Evolutionary conservation across 2,797 vertebrate genomes (phyloP).

Genomic region (Polyboroides typus): DNA sequence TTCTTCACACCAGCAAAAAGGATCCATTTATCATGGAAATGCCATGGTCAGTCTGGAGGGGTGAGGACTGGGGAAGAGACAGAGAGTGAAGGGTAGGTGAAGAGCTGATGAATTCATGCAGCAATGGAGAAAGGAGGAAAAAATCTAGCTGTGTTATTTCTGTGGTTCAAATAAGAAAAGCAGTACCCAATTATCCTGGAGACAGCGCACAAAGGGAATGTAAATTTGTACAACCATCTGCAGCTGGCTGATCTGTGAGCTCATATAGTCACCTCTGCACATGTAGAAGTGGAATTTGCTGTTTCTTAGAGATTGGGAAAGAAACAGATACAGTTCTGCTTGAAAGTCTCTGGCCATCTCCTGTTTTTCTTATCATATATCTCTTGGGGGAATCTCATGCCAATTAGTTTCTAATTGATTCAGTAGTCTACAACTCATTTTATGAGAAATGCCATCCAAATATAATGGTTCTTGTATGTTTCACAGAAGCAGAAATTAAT

Average conservation of each 20-base stretch:
- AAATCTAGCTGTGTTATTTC: background rate
- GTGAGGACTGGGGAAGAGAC: background rate
- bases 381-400: background rate
- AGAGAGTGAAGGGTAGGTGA: background rate
- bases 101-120: background rate
- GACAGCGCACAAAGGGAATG: background rate
- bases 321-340: background rate
- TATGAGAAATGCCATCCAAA: background rate
- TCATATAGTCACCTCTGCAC: background rate
- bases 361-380: background rate
- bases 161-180: background rate
- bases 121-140: background rate
- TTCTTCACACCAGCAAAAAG: background rate
- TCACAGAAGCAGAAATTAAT: background rate
- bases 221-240: background rate
- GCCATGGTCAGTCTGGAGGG: background rate
- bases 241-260: background rate
- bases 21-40: background rate
- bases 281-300: background rate
- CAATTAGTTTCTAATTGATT: constrained; percentile 50
- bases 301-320: background rate
- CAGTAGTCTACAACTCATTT: background rate
- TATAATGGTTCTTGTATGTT: background rate
- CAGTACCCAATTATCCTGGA: background rate
- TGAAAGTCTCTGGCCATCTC: background rate